Evolutionary conservation across 2,888 invertebrate genomes (phyloP).

Genomic region (Caenorhabditis imperialis): DNA sequence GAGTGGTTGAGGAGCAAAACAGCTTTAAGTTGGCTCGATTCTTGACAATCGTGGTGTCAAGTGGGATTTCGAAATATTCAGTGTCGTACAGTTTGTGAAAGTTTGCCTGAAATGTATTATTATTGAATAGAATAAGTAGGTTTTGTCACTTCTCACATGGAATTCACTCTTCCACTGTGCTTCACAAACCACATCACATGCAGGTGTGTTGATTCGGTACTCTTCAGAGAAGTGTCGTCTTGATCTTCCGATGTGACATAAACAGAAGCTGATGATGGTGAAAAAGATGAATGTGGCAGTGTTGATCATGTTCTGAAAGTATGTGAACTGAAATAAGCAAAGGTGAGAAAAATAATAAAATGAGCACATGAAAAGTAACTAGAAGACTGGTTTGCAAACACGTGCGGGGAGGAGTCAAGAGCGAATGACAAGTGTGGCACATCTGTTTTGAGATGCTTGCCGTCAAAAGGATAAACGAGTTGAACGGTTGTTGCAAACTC

Average conservation of each 20-base stretch:
- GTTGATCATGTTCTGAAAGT: slow-evolving; percentile 16
- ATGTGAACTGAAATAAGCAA: background rate
- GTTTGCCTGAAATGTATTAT: slow-evolving; percentile 43
- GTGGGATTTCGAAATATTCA: slow-evolving; percentile 56
- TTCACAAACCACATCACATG: slow-evolving; percentile 60
- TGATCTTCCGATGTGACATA: slow-evolving; percentile 11
- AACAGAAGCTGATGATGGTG: slow-evolving; percentile 10
- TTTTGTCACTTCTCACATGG: slow-evolving; percentile 41
- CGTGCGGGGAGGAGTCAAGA: slow-evolving; percentile 25
- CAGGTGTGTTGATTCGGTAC: slow-evolving; percentile 27
- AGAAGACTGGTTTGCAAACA: slow-evolving; percentile 15
- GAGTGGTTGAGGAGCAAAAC: slow-evolving; percentile 58
- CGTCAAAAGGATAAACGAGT: slow-evolving; percentile 13
- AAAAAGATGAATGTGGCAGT: slow-evolving; percentile 13
- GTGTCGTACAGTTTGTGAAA: slow-evolving; percentile 59
- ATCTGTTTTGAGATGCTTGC: slow-evolving; percentile 42
- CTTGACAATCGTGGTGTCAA: slow-evolving; percentile 53
- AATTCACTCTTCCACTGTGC: slow-evolving; percentile 65
- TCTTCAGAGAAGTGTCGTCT: slow-evolving; percentile 22
- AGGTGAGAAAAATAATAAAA: background rate
- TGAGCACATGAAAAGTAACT: background rate
- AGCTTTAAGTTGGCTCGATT: slow-evolving; percentile 45
- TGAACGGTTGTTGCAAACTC: slow-evolving; percentile 1
- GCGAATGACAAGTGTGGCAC: slow-evolving; percentile 41
- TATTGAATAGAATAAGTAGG: background rate